Conservation (phyloP, 1,140 invertebrate species). For the Hycleus phaleratus region DNA sequence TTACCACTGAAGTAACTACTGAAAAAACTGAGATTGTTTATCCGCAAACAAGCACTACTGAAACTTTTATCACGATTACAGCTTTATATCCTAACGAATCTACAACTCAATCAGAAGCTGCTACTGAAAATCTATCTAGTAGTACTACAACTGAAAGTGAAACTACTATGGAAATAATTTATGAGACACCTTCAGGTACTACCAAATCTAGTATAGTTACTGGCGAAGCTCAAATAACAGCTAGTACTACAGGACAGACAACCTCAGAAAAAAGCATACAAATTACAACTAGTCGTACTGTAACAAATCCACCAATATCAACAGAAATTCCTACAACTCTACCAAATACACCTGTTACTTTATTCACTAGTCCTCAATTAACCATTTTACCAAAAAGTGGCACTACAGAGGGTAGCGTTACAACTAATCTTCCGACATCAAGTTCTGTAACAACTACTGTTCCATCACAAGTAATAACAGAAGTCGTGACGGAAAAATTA, state of each 20-base stretch:
- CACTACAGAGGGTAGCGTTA: no score
- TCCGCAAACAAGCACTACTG: slow-evolving; percentile 37
- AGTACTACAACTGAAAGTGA: slow-evolving; percentile 20
- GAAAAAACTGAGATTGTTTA: slow-evolving; percentile 35
- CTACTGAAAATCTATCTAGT: slow-evolving; percentile 27
- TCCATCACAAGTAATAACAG: no score
- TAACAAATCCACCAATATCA: not conserved
- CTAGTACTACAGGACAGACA: not conserved
- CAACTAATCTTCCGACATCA: no score
- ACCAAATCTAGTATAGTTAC: not conserved
- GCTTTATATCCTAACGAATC: slow-evolving; percentile 39
- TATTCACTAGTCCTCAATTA: no score
- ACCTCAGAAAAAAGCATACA: not conserved
- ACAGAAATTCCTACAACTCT: not conserved
- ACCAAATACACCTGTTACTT: not conserved
- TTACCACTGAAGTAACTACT: slow-evolving; percentile 7
- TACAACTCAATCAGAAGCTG: slow-evolving; percentile 13
- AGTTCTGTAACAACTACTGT: no score
- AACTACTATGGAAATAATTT: slow-evolving; percentile 18
- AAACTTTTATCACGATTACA: slow-evolving; percentile 44
- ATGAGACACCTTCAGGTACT: not conserved
- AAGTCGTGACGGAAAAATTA: no score
- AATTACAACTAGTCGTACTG: no score
- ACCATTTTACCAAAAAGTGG: no score
- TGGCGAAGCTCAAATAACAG: not conserved